A percentile compares a stretch with the other conserved stretches of the same genome.
These are phyloP conservation scores for Euzetes globulus DNA, from an alignment of 2,888 invertebrate species.

Conservation along the genomic window DNA sequence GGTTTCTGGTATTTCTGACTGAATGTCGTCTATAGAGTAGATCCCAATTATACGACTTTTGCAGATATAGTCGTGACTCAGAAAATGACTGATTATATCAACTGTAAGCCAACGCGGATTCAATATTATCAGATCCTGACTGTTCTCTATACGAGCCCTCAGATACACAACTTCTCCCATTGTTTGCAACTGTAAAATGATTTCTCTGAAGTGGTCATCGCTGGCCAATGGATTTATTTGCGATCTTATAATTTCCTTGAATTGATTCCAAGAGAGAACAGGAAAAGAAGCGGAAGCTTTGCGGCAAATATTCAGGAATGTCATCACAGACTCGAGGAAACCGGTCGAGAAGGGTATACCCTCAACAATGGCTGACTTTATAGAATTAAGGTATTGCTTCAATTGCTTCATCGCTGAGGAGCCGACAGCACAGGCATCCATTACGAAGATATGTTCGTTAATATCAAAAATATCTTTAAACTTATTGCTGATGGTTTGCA, in stretches of 20 bases:
- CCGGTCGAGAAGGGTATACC: slow-evolving; percentile 54
- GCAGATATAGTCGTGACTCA: slow-evolving; percentile 49
- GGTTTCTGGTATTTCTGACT: slow-evolving; percentile 61
- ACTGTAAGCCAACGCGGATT: slow-evolving; percentile 62
- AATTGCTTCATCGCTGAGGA: slow-evolving; percentile 58
- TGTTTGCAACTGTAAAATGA: slow-evolving; percentile 58
- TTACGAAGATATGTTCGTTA: slow-evolving; percentile 54
- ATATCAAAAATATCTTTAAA: slow-evolving; percentile 57
- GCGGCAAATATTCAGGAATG: slow-evolving; percentile 52
- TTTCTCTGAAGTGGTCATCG: slow-evolving; percentile 57
- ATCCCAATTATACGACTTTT: slow-evolving; percentile 59
- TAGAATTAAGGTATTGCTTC: slow-evolving; percentile 53
- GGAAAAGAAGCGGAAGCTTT: slow-evolving; percentile 56
- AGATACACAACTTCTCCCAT: slow-evolving; percentile 61
- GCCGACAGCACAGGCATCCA: slow-evolving; percentile 58
- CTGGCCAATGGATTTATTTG: slow-evolving; percentile 60
- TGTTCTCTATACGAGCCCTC: slow-evolving; percentile 48
- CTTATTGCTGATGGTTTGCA: slow-evolving; percentile 50
- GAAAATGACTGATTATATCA: slow-evolving; percentile 59
- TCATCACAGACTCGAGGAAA: slow-evolving; percentile 55
- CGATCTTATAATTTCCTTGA: slow-evolving; percentile 54
- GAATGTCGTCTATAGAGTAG: slow-evolving; percentile 65
- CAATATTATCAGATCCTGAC: slow-evolving; percentile 58
- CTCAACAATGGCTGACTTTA: slow-evolving; percentile 54
- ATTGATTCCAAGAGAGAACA: slow-evolving; percentile 56